phyloP scores from a whole-genome alignment of 2,888 invertebrate genomes.

The Ennomos erosarius region DNA sequence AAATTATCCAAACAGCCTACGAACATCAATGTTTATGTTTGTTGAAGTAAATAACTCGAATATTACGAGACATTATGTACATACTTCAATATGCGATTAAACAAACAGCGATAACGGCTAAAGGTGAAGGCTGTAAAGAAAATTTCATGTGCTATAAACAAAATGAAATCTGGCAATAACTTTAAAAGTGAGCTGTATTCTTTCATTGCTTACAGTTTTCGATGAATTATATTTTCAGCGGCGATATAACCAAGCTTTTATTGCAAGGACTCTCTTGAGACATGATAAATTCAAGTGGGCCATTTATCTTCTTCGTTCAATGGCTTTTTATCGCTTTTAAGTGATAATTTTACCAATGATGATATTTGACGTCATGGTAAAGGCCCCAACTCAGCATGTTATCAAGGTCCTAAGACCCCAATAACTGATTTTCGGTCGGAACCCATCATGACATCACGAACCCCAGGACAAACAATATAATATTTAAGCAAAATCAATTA shows the following conservation, averaged over 20 bases:
- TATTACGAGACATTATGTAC: conserved; percentile 12
- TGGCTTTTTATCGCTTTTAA: no score
- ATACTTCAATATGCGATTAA: conserved; percentile 24
- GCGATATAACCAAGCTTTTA: conserved; percentile 20
- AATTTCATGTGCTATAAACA: conserved; percentile 37
- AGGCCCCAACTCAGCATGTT: no score
- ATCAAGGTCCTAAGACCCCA: no score
- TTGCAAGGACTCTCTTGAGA: conserved; percentile 16
- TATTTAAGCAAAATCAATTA: no score
- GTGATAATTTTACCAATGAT: no score
- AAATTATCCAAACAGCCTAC: not conserved
- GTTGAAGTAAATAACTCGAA: conserved; percentile 10
- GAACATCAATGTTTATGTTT: conserved; percentile 11
- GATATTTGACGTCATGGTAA: no score
- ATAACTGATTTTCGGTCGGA: no score
- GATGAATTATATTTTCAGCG: conserved; percentile 27
- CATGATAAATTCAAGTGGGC: conserved; percentile 11
- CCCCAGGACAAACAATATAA: no score
- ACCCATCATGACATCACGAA: no score
- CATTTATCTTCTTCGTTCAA: no score
- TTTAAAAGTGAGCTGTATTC: conserved; percentile 32
- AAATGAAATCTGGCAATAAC: conserved; percentile 41
- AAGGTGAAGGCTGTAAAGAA: conserved; percentile 34
- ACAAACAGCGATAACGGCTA: conserved; percentile 25
- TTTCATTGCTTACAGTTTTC: conserved; percentile 29